A percentile compares a stretch with the other conserved stretches of the same genome.
These are phyloP conservation scores for Melanitta fusca DNA, from an alignment of 2,797 vertebrate genomes.

Conservation along the genomic window DNA sequence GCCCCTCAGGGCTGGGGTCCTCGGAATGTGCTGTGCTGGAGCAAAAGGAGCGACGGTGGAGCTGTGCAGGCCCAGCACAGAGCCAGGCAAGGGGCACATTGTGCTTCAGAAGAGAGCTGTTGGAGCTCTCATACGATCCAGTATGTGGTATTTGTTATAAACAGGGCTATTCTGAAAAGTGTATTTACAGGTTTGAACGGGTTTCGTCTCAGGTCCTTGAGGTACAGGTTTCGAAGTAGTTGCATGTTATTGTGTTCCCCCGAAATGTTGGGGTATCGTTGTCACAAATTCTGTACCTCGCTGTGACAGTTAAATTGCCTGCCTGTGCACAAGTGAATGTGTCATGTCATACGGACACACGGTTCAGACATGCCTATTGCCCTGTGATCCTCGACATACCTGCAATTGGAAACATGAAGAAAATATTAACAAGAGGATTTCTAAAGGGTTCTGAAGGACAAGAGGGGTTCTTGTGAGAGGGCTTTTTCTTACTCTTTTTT, in stretches of 20 bases:
- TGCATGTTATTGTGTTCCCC: background rate
- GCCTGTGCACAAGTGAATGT: background rate
- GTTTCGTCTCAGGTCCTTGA: background rate
- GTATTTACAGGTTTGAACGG: background rate
- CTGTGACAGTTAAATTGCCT: background rate
- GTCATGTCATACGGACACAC: background rate
- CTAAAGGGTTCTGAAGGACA: background rate
- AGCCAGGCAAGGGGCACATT: fast-evolving
- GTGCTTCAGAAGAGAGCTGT: background rate
- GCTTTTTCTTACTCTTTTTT: background rate
- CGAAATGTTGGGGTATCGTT: background rate
- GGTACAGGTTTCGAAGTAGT: background rate
- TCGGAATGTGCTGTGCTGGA: conserved; percentile 59
- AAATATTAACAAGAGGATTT: background rate
- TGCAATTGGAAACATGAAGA: fast-evolving
- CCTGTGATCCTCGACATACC: background rate
- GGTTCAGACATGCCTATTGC: background rate
- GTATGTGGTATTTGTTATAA: background rate
- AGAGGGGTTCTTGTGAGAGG: background rate
- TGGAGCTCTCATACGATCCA: too few species aligned
- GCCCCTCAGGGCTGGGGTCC: conserved; percentile 35
- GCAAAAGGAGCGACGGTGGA: background rate
- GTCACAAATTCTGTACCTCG: background rate
- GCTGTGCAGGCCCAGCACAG: background rate
- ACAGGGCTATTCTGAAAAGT: background rate